These are phyloP conservation scores for Tachina lurida DNA, from an alignment of 2,888 invertebrate species.

Conservation along the genomic window DNA sequence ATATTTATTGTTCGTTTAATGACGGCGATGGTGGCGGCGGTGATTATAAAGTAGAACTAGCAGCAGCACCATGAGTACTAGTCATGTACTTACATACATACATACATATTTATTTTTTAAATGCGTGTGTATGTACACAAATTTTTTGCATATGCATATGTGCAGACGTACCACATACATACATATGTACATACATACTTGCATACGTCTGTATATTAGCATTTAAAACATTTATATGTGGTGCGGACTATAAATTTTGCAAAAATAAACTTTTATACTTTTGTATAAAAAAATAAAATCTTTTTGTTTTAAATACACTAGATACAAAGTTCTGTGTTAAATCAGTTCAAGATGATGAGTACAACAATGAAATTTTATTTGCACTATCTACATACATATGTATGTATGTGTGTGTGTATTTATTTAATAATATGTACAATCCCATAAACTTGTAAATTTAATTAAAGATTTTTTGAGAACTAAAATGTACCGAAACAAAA, in stretches of 20 bases:
- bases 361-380: constrained; percentile 21
- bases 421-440: too few species aligned
- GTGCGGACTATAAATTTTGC: constrained; percentile 41
- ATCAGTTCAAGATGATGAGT: constrained; percentile 18
- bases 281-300: constrained; percentile 1
- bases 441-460: too few species aligned
- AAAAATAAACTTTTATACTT: constrained; percentile 44
- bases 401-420: too few species aligned
- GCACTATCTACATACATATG: too few species aligned
- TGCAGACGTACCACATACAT: not conserved
- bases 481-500: too few species aligned
- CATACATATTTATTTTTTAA: constrained; percentile 22
- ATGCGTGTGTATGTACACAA: not conserved
- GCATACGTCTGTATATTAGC: not conserved
- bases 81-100: constrained; percentile 31
- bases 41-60: constrained; percentile 27
- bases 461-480: too few species aligned
- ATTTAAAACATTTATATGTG: not conserved
- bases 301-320: constrained; percentile 11
- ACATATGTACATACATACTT: not conserved
- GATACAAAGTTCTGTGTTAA: not conserved
- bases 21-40: constrained; percentile 8
- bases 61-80: constrained; percentile 19
- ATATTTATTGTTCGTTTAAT: constrained; percentile 54
- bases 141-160: not conserved